phyloP scores from a whole-genome alignment of 2,113 vertebrate species.

The Marmota flaviventris region DNA sequence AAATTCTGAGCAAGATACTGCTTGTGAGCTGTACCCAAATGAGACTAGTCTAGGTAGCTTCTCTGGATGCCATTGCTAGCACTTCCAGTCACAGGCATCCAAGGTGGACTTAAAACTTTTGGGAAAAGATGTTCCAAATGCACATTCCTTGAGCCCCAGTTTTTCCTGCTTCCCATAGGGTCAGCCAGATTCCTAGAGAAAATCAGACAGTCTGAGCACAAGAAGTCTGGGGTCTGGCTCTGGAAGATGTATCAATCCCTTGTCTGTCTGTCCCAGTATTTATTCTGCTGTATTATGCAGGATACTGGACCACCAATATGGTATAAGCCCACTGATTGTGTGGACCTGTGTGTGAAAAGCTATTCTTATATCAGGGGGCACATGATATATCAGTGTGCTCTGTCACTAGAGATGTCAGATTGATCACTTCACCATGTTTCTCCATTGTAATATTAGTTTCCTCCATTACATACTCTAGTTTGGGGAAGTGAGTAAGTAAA shows the following conservation, averaged over 20 bases:
- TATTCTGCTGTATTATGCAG: background rate
- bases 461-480: background rate
- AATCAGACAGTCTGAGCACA: background rate
- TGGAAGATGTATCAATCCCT: background rate
- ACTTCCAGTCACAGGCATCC: background rate
- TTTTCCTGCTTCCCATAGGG: fast-evolving
- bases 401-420: background rate
- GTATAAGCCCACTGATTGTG: background rate
- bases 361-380: background rate
- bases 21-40: background rate
- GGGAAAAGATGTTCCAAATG: background rate
- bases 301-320: background rate
- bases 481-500: background rate
- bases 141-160: background rate
- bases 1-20: background rate
- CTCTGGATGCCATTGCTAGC: background rate
- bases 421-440: background rate
- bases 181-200: background rate
- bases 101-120: background rate
- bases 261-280: background rate
- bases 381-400: background rate
- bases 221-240: background rate
- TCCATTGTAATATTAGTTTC: background rate
- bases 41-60: background rate
- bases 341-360: background rate